phyloP scores from a whole-genome alignment of 2,888 invertebrate species.

The Caenorhabditis sp. region DNA sequence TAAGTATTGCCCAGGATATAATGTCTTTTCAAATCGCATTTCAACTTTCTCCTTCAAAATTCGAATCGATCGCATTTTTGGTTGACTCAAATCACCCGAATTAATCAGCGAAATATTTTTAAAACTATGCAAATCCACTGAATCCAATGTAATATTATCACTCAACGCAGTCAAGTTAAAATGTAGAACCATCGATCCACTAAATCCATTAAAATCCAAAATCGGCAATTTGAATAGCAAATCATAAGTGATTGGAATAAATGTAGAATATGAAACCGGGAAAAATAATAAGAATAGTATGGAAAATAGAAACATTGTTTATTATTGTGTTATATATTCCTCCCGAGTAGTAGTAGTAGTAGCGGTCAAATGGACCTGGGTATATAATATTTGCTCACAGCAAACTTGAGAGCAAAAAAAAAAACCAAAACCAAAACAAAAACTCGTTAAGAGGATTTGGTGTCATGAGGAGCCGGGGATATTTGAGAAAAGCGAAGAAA shows the following conservation, averaged over 20 bases:
- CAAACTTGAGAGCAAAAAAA: background rate
- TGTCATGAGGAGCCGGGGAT: background rate
- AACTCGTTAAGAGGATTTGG: background rate
- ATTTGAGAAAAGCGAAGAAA: background rate
- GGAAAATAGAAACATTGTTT: background rate
- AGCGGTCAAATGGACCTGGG: too few species aligned
- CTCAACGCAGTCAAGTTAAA: slow-evolving; percentile 32
- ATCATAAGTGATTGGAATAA: slow-evolving; percentile 44
- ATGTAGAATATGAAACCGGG: slow-evolving; percentile 2
- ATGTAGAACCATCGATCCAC: slow-evolving; percentile 48
- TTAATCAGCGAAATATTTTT: slow-evolving; percentile 49
- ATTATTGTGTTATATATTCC: background rate
- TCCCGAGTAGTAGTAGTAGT: background rate
- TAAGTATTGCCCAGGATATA: slow-evolving; percentile 47
- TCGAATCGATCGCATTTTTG: slow-evolving; percentile 37
- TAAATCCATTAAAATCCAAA: slow-evolving; percentile 39
- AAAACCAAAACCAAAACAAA: background rate
- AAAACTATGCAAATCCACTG: slow-evolving; percentile 43
- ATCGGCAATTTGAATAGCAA: slow-evolving; percentile 47
- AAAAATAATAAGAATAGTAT: slow-evolving; percentile 2
- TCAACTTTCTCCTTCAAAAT: slow-evolving; percentile 45
- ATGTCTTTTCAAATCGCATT: slow-evolving; percentile 27
- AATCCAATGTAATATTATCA: slow-evolving; percentile 43
- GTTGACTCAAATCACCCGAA: slow-evolving; percentile 33
- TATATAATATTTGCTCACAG: background rate